Evolutionary conservation across 2,797 vertebrate genomes (phyloP).

Genomic region (Sebastes vulpes): DNA sequence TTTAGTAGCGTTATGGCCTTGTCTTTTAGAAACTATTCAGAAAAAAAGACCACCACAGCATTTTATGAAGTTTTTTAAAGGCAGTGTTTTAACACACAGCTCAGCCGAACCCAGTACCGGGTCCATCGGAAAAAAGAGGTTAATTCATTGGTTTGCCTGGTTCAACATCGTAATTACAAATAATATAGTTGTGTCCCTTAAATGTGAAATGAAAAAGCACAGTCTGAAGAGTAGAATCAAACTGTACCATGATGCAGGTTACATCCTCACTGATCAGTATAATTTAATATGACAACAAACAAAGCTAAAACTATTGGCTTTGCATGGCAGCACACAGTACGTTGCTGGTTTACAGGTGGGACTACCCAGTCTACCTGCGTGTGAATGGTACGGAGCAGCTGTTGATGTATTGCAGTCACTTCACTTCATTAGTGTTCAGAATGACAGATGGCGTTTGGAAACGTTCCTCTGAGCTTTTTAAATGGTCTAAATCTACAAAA

Average conservation of each 20-base stretch:
- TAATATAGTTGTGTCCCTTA: background rate
- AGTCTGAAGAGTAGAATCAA: background rate
- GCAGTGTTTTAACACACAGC: too few relatives aligned
- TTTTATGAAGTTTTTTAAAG: too few relatives aligned
- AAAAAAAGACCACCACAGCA: too few relatives aligned
- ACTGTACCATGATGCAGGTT: background rate
- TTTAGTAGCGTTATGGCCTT: too few relatives aligned
- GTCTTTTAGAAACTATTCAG: too few relatives aligned
- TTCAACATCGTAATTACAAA: background rate
- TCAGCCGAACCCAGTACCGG: too few relatives aligned
- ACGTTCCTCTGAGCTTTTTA: conserved; percentile 10
- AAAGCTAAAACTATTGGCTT: background rate
- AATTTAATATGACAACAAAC: background rate
- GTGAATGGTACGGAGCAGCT: conserved; percentile 19
- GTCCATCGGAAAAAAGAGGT: too few relatives aligned
- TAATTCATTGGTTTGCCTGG: background rate
- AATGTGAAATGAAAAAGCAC: background rate
- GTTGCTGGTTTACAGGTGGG: conserved; percentile 2
- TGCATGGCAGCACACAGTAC: background rate
- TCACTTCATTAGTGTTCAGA: conserved; percentile 10
- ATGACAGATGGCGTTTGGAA: conserved; percentile 22
- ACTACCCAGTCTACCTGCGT: background rate
- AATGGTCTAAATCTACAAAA: background rate
- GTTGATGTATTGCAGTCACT: conserved; percentile 10
- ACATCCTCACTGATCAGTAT: background rate